Percentiles rank a stretch among this genome's conserved stretches.
Evolutionary conservation across 2,888 invertebrate genomes (phyloP).

Genomic region (Crossocerus cetratus): DNA sequence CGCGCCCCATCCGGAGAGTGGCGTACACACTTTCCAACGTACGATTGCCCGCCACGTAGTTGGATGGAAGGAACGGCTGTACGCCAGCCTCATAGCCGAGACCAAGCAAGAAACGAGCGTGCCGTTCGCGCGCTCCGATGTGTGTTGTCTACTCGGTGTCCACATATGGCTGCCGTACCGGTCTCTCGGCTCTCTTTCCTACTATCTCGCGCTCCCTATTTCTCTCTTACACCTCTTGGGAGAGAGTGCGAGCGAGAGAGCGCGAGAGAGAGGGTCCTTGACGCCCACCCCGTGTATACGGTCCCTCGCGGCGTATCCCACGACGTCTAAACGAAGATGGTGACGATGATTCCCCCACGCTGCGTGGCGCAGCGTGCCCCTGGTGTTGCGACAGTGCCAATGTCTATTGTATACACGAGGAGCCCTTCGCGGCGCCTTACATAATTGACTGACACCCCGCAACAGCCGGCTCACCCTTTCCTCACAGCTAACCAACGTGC

Average conservation of each 20-base stretch:
- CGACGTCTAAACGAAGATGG: conserved; percentile 30
- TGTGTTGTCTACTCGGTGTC: conserved; percentile 58
- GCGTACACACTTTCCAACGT: neutral
- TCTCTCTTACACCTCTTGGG: conserved; percentile 30
- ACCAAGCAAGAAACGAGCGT: neutral
- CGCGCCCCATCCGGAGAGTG: neutral
- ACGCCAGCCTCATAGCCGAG: neutral
- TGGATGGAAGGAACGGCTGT: neutral
- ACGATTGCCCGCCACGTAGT: neutral
- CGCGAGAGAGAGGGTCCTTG: conserved; percentile 62
- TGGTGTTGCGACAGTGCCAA: conserved; percentile 17
- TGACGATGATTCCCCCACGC: conserved; percentile 21
- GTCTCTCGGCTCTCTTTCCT: conserved; percentile 59
- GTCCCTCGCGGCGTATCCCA: conserved; percentile 48
- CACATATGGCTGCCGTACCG: conserved; percentile 70
- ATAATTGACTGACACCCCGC: conserved; percentile 51
- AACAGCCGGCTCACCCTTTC: too few relatives aligned
- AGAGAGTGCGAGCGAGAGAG: too few relatives aligned
- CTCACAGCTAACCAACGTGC: too few relatives aligned
- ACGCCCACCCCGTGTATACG: conserved; percentile 68
- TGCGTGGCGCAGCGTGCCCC: conserved; percentile 17
- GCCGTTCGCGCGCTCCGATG: conserved; percentile 15
- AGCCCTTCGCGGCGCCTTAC: conserved; percentile 54
- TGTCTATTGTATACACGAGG: conserved; percentile 41
- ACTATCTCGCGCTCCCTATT: neutral